phyloP scores from a whole-genome alignment of 2,888 invertebrate genomes.

The Acanthosepion lycidas region DNA sequence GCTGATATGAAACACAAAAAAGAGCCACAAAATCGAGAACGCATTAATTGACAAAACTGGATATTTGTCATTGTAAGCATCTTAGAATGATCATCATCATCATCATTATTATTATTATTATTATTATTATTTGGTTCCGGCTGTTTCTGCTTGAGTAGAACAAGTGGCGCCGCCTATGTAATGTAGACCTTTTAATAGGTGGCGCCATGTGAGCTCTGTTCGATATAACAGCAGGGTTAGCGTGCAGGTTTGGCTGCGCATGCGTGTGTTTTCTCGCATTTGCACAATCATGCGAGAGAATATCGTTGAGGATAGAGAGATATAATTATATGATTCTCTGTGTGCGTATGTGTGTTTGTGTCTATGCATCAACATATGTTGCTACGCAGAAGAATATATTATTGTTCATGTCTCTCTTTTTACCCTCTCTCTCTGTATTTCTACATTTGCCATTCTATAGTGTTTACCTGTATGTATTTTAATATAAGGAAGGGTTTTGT shows the following conservation, averaged over 20 bases:
- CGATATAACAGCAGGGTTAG: not conserved
- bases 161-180: not conserved
- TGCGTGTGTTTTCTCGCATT: not conserved
- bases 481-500: not conserved
- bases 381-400: not conserved
- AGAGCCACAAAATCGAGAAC: not conserved
- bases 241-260: not conserved
- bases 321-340: not conserved
- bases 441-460: not conserved
- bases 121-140: slow-evolving; percentile 11
- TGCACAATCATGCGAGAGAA: not conserved
- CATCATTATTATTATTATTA: slow-evolving; percentile 6
- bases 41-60: not conserved
- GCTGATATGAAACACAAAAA: not conserved
- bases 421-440: not conserved
- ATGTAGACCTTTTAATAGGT: slow-evolving; percentile 33
- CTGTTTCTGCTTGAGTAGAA: slow-evolving; percentile 17
- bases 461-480: not conserved
- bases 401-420: not conserved
- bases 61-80: not conserved
- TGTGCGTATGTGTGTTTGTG: no score
- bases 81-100: not conserved
- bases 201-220: not conserved
- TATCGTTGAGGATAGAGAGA: no score
- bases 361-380: no score